phyloP scores from a whole-genome alignment of 2,113 vertebrate species.

The Rhea pennata region DNA sequence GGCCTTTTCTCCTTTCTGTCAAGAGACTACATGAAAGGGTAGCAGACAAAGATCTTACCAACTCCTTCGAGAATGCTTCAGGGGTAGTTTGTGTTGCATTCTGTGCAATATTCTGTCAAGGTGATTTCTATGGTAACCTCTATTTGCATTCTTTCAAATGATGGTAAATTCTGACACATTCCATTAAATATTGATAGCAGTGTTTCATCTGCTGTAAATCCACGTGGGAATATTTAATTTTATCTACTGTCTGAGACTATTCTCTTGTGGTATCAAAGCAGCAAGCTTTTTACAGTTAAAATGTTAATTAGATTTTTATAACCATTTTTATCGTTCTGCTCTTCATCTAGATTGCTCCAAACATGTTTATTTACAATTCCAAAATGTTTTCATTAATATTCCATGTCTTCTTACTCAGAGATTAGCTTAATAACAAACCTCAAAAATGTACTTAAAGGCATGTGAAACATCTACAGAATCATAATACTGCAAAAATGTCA shows the following conservation, averaged over 20 bases:
- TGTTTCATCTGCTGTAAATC: constrained; percentile 66
- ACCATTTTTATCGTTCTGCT: constrained; percentile 73
- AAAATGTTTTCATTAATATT: constrained; percentile 76
- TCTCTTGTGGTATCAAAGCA: constrained; percentile 65
- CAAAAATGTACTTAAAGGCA: constrained; percentile 71
- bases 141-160: constrained; percentile 76
- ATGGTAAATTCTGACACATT: constrained; percentile 74
- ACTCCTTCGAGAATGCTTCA: constrained; percentile 41
- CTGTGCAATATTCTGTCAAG: constrained; percentile 68
- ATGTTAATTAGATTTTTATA: constrained; percentile 83
- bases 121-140: constrained; percentile 76
- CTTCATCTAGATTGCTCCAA: constrained; percentile 72
- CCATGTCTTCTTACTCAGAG: constrained; percentile 47
- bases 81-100: constrained; percentile 55
- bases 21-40: constrained; percentile 30
- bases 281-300: constrained; percentile 75
- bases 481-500: constrained; percentile 18
- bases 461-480: constrained; percentile 67
- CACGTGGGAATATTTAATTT: constrained; percentile 76
- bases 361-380: constrained; percentile 80
- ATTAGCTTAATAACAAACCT: constrained; percentile 68
- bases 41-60: neutral
- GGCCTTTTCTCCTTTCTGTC: neutral
- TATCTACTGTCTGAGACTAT: constrained; percentile 72
- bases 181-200: constrained; percentile 78